phyloP scores from a whole-genome alignment of 2,113 vertebrate species.

The Gopherus evgoodei region DNA sequence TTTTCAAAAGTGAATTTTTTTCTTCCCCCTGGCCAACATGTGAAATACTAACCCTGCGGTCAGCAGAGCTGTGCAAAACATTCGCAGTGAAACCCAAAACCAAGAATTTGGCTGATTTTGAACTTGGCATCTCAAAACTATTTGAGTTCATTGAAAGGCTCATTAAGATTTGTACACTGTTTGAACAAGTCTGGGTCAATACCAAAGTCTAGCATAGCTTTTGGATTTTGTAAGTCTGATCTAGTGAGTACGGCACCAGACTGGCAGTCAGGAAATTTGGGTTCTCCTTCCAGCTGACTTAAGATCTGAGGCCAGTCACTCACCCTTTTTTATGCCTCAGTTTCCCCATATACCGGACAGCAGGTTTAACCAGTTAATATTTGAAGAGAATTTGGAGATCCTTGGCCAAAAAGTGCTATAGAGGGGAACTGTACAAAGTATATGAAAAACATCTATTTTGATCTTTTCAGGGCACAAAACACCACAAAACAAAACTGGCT shows the following conservation, averaged over 20 bases:
- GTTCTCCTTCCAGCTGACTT: neutral
- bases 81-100: neutral
- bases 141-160: neutral
- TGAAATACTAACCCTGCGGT: neutral
- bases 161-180: neutral
- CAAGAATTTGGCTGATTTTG: neutral
- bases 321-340: neutral
- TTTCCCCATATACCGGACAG: neutral
- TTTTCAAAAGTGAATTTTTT: neutral
- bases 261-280: neutral
- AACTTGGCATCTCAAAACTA: neutral
- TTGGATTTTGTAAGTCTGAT: neutral
- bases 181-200: neutral
- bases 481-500: neutral
- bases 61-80: neutral
- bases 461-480: neutral
- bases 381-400: neutral
- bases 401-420: neutral
- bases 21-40: neutral
- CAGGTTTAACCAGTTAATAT: neutral
- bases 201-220: neutral
- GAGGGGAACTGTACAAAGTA: neutral
- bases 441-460: neutral
- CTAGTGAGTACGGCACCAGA: neutral
- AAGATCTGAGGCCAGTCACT: neutral